These are phyloP conservation scores for Lamellibrachia luymesi DNA, from an alignment of 1,140 invertebrate genomes.

Conservation along the genomic window DNA sequence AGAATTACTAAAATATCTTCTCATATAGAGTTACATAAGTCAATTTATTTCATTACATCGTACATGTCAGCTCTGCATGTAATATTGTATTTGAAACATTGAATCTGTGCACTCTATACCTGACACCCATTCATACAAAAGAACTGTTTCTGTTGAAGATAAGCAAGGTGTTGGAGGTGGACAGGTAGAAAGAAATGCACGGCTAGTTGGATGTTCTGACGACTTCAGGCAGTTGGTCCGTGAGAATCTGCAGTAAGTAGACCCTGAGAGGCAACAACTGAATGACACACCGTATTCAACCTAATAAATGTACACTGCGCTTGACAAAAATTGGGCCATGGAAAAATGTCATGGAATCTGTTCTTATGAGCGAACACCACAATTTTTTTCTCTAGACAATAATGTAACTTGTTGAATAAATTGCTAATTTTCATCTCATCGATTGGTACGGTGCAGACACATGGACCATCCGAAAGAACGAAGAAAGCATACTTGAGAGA, in stretches of 20 bases:
- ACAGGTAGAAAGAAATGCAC: not conserved
- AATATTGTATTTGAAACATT: too few species aligned
- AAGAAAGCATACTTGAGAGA: too few species aligned
- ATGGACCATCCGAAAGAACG: not conserved
- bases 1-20: not conserved
- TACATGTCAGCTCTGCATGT: too few species aligned
- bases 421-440: not conserved
- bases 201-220: not conserved
- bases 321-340: too few species aligned
- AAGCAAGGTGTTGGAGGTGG: not conserved
- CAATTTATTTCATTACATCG: too few species aligned
- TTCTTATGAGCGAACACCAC: too few species aligned
- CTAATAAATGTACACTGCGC: too few species aligned
- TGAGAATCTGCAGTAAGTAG: not conserved
- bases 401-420: not conserved
- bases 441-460: too few species aligned
- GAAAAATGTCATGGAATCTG: too few species aligned
- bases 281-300: too few species aligned
- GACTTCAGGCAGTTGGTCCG: not conserved
- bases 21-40: not conserved
- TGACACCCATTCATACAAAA: not conserved
- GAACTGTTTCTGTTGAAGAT: not conserved
- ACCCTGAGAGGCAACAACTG: not conserved
- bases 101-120: not conserved
- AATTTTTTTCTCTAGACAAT: too few species aligned